Percentiles rank a stretch among this genome's conserved stretches.
Evolutionary conservation across 2,797 vertebrate species (phyloP).

Genomic region (Triplophysa yarkandensis): DNA sequence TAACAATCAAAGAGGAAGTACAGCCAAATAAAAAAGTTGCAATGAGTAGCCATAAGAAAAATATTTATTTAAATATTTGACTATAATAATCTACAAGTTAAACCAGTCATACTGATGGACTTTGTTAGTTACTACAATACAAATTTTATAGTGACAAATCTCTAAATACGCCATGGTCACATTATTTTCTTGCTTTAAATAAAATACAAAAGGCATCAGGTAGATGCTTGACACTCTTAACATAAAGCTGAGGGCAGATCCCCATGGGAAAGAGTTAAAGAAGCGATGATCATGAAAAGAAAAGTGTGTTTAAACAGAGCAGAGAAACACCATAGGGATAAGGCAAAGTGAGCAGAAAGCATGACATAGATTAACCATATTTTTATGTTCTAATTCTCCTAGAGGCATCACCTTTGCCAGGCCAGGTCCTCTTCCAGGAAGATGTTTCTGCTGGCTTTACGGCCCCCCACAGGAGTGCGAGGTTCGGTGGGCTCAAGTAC

Average conservation of each 20-base stretch:
- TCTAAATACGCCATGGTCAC: not conserved
- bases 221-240: not conserved
- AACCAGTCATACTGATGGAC: not conserved
- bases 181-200: not conserved
- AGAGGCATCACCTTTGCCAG: slow-evolving; percentile 88
- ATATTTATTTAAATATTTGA: not conserved
- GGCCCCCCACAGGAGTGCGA: slow-evolving; percentile 89
- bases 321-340: slow-evolving; percentile 22
- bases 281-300: slow-evolving; percentile 26
- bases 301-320: slow-evolving; percentile 12
- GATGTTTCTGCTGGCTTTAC: slow-evolving; percentile 95
- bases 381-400: not conserved
- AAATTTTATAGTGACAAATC: slow-evolving; percentile 6
- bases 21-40: not conserved
- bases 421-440: slow-evolving; percentile 95
- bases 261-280: slow-evolving; percentile 7
- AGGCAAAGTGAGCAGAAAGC: slow-evolving; percentile 29
- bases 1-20: not conserved
- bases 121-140: not conserved
- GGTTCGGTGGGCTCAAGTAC: slow-evolving; percentile 90
- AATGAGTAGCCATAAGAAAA: not conserved
- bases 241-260: not conserved
- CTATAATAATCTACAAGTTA: not conserved
- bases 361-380: slow-evolving; percentile 12
- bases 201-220: not conserved